phyloP scores from a whole-genome alignment of 1,140 invertebrate genomes.

The Microplitis demolitor region DNA sequence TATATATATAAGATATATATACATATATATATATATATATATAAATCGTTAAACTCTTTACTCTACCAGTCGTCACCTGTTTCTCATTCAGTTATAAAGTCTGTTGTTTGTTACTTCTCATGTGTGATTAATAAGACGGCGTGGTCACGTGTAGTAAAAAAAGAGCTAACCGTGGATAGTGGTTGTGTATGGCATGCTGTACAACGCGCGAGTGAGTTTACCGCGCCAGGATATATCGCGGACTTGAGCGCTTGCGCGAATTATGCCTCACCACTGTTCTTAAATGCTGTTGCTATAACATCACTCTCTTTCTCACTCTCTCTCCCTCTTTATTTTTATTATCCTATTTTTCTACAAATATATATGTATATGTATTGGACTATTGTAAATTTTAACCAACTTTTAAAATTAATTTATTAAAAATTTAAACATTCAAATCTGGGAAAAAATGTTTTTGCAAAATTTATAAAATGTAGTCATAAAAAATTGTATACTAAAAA shows the following conservation, averaged over 20 bases:
- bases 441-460: no score
- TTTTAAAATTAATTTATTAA: no score
- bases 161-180: constrained; percentile 41
- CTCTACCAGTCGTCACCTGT: not conserved
- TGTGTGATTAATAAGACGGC: constrained; percentile 38
- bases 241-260: constrained; percentile 55
- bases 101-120: not conserved
- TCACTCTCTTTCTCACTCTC: not conserved
- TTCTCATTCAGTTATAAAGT: not conserved
- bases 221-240: constrained; percentile 55
- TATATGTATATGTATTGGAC: no score
- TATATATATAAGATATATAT: not conserved
- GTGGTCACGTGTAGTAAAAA: constrained; percentile 48
- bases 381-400: no score
- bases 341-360: not conserved
- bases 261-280: constrained; percentile 16
- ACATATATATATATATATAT: no score
- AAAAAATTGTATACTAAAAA: no score
- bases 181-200: constrained; percentile 59
- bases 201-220: constrained; percentile 61
- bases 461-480: no score
- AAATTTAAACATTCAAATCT: no score
- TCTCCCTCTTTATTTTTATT: not conserved
- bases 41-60: no score
- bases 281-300: not conserved